Percentiles rank a stretch among this genome's conserved stretches.
Conservation (phyloP, 2,113 vertebrate species). For the Castor canadensis region DNA sequence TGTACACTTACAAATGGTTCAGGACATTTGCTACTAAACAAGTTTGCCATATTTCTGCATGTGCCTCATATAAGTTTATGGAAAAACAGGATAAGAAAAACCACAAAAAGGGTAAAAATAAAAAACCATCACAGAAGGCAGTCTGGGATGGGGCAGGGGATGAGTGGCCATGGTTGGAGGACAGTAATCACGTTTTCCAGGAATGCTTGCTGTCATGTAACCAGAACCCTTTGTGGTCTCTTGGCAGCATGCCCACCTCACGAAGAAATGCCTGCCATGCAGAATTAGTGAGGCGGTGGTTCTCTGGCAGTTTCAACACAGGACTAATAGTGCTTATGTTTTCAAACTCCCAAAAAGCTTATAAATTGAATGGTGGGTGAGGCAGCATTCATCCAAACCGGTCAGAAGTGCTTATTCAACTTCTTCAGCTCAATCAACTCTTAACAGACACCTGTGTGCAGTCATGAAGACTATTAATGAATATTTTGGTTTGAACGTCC, state of each 20-base stretch:
- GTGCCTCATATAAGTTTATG: neutral
- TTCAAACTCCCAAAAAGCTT: neutral
- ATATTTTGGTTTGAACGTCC: neutral
- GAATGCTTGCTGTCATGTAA: constrained; percentile 28
- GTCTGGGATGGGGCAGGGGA: neutral
- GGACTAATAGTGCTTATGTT: constrained; percentile 1
- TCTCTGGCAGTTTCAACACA: neutral
- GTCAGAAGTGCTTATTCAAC: neutral
- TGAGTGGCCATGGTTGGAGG: neutral
- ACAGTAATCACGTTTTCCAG: constrained; percentile 29
- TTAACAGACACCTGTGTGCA: neutral
- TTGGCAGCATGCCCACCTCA: neutral
- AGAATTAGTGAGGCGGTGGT: neutral
- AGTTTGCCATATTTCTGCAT: neutral
- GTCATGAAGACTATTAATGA: neutral
- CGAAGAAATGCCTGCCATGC: neutral
- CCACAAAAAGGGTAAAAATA: neutral
- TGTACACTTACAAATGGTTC: neutral
- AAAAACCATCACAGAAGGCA: neutral
- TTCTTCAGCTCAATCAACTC: neutral
- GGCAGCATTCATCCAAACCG: neutral
- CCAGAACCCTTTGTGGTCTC: constrained; percentile 25
- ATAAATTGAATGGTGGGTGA: neutral
- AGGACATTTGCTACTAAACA: neutral
- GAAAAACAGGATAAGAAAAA: neutral